phyloP scores from a whole-genome alignment of 2,888 invertebrate species.

The Lathronympha strigana region DNA sequence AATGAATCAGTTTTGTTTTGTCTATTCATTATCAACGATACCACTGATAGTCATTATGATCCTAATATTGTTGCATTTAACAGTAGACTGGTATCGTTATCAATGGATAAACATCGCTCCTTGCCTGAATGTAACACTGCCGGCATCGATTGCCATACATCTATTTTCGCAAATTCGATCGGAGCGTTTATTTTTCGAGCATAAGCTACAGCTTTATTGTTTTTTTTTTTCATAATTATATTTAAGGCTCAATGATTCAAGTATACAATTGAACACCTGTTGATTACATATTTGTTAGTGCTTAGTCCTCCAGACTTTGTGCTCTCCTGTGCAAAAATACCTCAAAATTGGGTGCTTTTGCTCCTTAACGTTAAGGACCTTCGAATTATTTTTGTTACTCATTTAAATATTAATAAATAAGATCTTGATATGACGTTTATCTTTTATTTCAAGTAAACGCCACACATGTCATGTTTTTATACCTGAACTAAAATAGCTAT shows the following conservation, averaged over 20 bases:
- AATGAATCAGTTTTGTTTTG: neutral
- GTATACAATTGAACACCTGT: neutral
- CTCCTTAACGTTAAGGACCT: neutral
- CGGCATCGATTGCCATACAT: too few species aligned
- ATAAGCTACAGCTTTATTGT: neutral
- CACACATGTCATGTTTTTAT: too few species aligned
- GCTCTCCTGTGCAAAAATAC: neutral
- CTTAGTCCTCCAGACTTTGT: neutral
- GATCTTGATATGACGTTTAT: neutral
- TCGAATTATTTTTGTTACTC: constrained; percentile 10
- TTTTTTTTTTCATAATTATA: constrained; percentile 5
- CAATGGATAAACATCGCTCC: too few species aligned
- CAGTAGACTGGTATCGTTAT: neutral
- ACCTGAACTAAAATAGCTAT: too few species aligned
- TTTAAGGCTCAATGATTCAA: neutral
- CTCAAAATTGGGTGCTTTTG: neutral
- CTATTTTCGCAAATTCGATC: too few species aligned
- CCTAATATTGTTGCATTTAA: neutral
- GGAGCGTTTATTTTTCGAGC: too few species aligned
- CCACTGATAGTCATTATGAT: neutral
- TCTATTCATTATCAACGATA: neutral
- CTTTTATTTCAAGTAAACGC: constrained; percentile 16
- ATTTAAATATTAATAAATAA: neutral
- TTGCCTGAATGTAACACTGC: too few species aligned
- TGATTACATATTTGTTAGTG: neutral